Conservation (phyloP, 2,113 vertebrate genomes). For the Cynopterus brachyotis region DNA sequence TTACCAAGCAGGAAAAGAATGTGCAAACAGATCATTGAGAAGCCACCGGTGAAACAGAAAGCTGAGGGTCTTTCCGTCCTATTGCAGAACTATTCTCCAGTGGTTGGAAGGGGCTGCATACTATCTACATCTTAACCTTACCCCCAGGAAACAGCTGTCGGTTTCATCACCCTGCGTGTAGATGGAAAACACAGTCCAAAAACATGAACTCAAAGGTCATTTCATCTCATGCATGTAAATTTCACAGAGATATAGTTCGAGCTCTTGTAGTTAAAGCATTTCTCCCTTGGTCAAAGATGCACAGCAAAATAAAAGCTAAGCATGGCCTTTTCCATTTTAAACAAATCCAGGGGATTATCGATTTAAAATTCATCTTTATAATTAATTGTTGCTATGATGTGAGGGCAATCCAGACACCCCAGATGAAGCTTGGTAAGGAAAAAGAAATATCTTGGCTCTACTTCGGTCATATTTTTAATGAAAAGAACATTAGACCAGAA, state of each 20-base stretch:
- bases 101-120: neutral
- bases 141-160: conserved; percentile 41
- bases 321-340: neutral
- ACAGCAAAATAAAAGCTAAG: neutral
- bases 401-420: neutral
- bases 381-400: neutral
- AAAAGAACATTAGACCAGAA: neutral
- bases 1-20: conserved; percentile 69
- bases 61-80: neutral
- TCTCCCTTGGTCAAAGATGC: neutral
- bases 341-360: neutral
- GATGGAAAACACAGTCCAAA: neutral
- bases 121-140: neutral
- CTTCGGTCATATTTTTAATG: neutral
- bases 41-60: neutral
- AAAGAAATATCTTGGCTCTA: neutral
- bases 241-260: neutral
- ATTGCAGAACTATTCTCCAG: neutral
- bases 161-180: conserved; percentile 15
- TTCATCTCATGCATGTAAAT: conserved; percentile 21
- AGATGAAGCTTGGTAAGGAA: neutral
- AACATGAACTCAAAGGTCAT: conserved; percentile 2
- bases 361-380: neutral
- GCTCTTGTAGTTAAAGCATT: neutral
- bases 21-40: conserved; percentile 70